Conservation (phyloP, 1,140 invertebrate genomes). For the Drosophila tropicalis region DNA sequence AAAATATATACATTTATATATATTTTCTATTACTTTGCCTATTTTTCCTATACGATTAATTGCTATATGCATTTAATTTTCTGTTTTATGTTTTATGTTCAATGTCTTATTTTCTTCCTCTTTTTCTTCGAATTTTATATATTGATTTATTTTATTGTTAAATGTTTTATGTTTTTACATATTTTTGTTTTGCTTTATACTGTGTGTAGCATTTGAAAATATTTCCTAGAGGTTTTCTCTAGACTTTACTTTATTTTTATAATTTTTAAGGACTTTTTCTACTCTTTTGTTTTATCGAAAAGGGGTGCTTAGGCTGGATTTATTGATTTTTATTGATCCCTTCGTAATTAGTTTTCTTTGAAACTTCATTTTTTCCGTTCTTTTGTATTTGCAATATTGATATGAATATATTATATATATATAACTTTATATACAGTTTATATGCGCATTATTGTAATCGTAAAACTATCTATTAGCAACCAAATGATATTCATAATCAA, state of each 20-base stretch:
- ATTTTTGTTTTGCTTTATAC: background rate
- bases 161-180: constrained; percentile 8
- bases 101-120: constrained; percentile 16
- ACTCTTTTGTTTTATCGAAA: background rate
- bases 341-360: constrained; percentile 12
- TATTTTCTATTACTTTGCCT: constrained; percentile 53
- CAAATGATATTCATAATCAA: constrained; percentile 30
- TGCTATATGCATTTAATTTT: constrained; percentile 26
- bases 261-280: constrained; percentile 25
- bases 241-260: background rate
- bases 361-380: constrained; percentile 35
- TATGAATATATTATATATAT: constrained; percentile 38
- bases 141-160: constrained; percentile 9
- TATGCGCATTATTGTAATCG: constrained; percentile 59
- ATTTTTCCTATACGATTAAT: constrained; percentile 38
- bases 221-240: background rate
- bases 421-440: constrained; percentile 21
- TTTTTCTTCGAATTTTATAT: constrained; percentile 9
- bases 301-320: background rate
- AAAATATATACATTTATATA: constrained; percentile 30
- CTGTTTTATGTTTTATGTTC: constrained; percentile 33
- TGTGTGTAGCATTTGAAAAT: constrained; percentile 2
- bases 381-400: constrained; percentile 44
- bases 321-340: background rate
- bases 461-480: constrained; percentile 51